Evolutionary conservation across 2,797 vertebrate species (phyloP), one percentile per base, ranked within the genome.

Genomic region (Fundulus diaphanus): DNA sequence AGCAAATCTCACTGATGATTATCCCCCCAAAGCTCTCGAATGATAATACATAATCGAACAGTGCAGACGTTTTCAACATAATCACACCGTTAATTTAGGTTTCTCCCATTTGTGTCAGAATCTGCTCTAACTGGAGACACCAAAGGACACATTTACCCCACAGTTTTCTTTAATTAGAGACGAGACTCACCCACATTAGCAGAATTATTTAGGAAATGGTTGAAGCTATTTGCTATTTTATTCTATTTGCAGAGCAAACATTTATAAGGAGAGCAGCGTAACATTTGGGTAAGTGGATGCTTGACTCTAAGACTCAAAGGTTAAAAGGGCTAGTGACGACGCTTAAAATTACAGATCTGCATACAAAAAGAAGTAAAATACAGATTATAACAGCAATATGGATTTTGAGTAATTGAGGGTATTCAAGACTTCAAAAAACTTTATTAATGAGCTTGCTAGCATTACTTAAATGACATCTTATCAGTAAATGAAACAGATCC

Each of bases 1-100:
- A 91, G 90, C 89, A 94, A 91, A 94, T 93, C 90, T 93, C 90
- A 89, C 80, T 27, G 88, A 92, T 90, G 90, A 94, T 95, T 94
- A 94, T 90, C 89, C 91, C 37, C 82, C 84, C 76, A 85, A 90
- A 90, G 92, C 93, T 90, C 88, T 89, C 77, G 27, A 83, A 89
- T 86, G 88, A 93, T 91, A 91, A 93, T 89, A 88, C 89, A 88
- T 91, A 87, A 91, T 88, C 83, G 76, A 92, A 91, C 78, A 70
- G 74, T 79, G 85, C 80, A 84, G 75, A 79, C 71, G 67, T 84
- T 78, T 87, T 87, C 79, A 84, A 57, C 77, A 82, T 92, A 90
- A 90, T 87, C 82, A 76, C 73, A 82, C 88, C 83, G 80, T 80
- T 69, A 82, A 91, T 87, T 85, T 76, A 76, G 75, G 57, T 74